Evolutionary conservation across 2,113 vertebrate genomes (phyloP).

Genomic region (Anolis carolinensis): DNA sequence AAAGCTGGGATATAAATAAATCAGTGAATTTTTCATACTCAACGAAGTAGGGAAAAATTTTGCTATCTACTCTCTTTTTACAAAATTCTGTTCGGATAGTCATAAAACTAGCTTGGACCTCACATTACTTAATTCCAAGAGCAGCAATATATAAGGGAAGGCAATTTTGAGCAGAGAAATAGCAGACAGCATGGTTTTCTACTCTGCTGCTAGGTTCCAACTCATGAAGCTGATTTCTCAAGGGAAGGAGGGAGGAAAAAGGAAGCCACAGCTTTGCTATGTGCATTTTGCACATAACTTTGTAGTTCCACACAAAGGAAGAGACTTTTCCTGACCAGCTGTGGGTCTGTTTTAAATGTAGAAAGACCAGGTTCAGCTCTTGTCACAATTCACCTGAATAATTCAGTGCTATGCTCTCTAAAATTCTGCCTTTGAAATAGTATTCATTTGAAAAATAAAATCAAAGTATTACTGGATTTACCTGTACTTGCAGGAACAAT

Average conservation of each 20-base stretch:
- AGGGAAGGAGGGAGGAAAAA: neutral
- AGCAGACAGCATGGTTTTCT: neutral
- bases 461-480: neutral
- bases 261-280: neutral
- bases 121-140: neutral
- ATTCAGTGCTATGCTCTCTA: neutral
- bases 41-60: neutral
- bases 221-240: neutral
- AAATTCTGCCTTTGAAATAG: neutral
- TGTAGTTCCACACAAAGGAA: neutral
- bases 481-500: neutral
- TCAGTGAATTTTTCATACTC: neutral
- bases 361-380: neutral
- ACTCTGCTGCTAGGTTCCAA: neutral
- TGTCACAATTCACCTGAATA: neutral
- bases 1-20: neutral
- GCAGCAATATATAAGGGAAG: neutral
- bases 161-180: neutral
- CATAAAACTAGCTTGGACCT: neutral
- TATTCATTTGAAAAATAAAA: neutral
- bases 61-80: neutral
- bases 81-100: neutral
- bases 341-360: neutral
- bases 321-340: neutral
- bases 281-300: neutral